These are phyloP conservation scores for Podarcis cretensis DNA, from an alignment of 2,113 vertebrate genomes.

Conservation along the genomic window DNA sequence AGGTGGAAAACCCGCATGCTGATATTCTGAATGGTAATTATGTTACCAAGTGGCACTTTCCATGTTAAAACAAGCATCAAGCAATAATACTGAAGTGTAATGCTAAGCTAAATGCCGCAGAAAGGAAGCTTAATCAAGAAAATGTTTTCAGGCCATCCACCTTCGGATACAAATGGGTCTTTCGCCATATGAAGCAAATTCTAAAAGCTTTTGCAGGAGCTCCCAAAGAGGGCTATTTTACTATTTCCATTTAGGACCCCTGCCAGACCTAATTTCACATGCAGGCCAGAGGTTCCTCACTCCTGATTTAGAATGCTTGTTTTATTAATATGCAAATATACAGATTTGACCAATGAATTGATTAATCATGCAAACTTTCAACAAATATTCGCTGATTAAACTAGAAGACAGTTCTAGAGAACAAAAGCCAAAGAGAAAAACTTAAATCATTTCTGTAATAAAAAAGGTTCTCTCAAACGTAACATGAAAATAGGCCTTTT, in stretches of 20 bases:
- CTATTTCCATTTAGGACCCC: neutral
- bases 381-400: neutral
- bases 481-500: slow-evolving; percentile 15
- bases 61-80: slow-evolving; percentile 37
- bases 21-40: slow-evolving; percentile 42
- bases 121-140: slow-evolving; percentile 18
- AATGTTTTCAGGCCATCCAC: slow-evolving; percentile 11
- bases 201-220: neutral
- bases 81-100: slow-evolving; percentile 35
- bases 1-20: slow-evolving; percentile 27
- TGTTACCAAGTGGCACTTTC: slow-evolving; percentile 4
- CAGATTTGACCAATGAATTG: neutral
- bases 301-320: neutral
- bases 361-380: neutral
- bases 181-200: neutral
- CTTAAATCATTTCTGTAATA: slow-evolving; percentile 13
- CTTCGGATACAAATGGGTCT: neutral
- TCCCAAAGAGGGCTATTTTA: neutral
- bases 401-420: neutral
- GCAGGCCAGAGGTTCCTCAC: too few species aligned
- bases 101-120: neutral
- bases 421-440: neutral
- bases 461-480: neutral
- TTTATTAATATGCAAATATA: neutral
- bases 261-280: too few species aligned